Conservation (phyloP, 2,113 vertebrate genomes). For the Panthera uncia region DNA sequence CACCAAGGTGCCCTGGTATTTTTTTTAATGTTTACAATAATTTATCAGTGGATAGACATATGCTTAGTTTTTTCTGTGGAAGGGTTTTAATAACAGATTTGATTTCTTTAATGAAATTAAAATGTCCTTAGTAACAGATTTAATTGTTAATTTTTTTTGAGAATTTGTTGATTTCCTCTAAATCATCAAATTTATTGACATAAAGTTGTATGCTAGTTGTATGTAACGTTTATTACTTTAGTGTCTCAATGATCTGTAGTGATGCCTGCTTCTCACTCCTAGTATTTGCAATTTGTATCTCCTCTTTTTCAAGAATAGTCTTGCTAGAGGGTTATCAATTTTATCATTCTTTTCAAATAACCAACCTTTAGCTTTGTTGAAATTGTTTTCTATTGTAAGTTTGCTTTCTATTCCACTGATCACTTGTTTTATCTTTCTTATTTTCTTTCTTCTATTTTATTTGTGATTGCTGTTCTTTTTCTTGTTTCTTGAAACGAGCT, state of each 20-base stretch:
- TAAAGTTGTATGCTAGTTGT: neutral
- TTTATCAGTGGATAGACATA: neutral
- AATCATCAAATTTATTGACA: neutral
- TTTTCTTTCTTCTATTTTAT: neutral
- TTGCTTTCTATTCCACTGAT: neutral
- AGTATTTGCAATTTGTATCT: neutral
- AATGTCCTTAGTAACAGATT: neutral
- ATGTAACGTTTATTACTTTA: neutral
- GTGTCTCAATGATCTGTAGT: neutral
- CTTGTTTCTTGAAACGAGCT: neutral
- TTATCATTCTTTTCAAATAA: constrained; percentile 29
- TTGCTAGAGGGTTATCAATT: neutral
- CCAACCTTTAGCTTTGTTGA: neutral
- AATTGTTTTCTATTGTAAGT: neutral
- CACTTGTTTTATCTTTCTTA: neutral
- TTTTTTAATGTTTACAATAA: constrained; percentile 25
- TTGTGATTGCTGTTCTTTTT: neutral
- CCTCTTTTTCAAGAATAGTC: neutral
- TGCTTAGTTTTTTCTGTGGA: neutral
- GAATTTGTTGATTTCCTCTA: neutral
- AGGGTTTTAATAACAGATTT: neutral
- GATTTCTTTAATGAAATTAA: constrained; percentile 20
- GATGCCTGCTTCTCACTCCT: neutral
- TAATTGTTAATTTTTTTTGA: neutral
- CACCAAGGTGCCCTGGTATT: neutral